Conservation (phyloP, 1,140 invertebrate genomes). For the Drosophila subpulchrella region DNA sequence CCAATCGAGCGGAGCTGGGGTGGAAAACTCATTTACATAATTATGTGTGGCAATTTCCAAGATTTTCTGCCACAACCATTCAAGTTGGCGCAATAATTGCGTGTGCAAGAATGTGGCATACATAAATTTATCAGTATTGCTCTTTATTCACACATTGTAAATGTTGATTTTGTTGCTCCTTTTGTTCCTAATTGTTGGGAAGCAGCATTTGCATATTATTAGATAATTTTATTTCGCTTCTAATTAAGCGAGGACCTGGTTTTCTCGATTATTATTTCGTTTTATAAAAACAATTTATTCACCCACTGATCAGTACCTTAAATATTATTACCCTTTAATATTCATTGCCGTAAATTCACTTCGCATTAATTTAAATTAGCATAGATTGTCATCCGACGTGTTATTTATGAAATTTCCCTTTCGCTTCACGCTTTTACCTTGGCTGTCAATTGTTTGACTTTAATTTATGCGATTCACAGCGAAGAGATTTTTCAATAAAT, state of each 20-base stretch:
- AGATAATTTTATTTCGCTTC: background rate
- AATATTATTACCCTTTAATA: slow-evolving; percentile 5
- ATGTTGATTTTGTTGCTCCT: slow-evolving; percentile 19
- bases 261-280: background rate
- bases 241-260: slow-evolving; percentile 5
- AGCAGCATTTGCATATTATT: slow-evolving; percentile 34
- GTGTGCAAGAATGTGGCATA: slow-evolving; percentile 40
- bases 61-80: slow-evolving; percentile 56
- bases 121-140: slow-evolving; percentile 60
- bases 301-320: too few relatives aligned
- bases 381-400: slow-evolving; percentile 3
- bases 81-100: slow-evolving; percentile 28
- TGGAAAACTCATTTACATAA: slow-evolving; percentile 73
- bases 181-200: slow-evolving; percentile 41
- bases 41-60: slow-evolving; percentile 80
- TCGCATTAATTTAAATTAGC: slow-evolving; percentile 12
- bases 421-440: background rate
- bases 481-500: slow-evolving; percentile 39
- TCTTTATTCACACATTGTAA: slow-evolving; percentile 31
- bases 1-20: slow-evolving; percentile 17
- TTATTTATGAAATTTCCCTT: slow-evolving; percentile 21
- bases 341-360: background rate
- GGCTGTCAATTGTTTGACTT: slow-evolving; percentile 48
- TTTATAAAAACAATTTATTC: background rate
- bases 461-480: slow-evolving; percentile 44